Evolutionary conservation across 2,113 vertebrate genomes (phyloP), one percentile per base, ranked within the genome.

Genomic region (Alligator mississippiensis): DNA sequence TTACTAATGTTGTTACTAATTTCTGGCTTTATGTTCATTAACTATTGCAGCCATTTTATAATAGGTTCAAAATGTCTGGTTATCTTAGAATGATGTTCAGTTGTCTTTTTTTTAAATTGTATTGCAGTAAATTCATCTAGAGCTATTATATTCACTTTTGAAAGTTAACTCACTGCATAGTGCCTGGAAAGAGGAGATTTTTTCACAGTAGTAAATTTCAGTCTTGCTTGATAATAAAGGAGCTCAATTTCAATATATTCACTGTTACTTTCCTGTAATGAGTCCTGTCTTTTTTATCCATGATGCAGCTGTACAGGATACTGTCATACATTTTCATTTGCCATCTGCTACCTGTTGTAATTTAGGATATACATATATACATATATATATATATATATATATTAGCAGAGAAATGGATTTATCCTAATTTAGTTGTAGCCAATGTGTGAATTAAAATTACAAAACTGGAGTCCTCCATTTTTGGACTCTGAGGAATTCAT

Each of bases 21-120:
- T 92, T 19, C 16, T 90, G 60, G 18, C 2, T 94, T 94, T 94
- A 87, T 76, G 62, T 28, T 47, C 27, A 86, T 87, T 84, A 94
- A 80, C 24, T 70, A 93, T 93, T 87, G 59, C 34, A 92, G 21
- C 86, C 47, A 4, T 94, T 94, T 80, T 88, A 94, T 54, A 90
- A 78, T 88, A 84, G 57, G 18, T 87, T 88, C 62, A 9, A 93
- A 91, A 84, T 88, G 55, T 70, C 59, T 90, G 9, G 30, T 82
- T 92, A 22, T 72, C 19, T 72, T 19, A 38, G 18, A 70, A 34
- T 34, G 68, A 72, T n/a, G 38, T 38, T 72, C 18, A 34, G 19
- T 38, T 22, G 47, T 47, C 47, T 47, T 47, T 47, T 88, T 4
- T 10, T 61, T 61, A 21, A 61, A 61, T 24, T 15, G 60, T 30